These are phyloP conservation scores for Numenius phaeopus DNA, from an alignment of 2,797 vertebrate genomes.

Conservation along the genomic window DNA sequence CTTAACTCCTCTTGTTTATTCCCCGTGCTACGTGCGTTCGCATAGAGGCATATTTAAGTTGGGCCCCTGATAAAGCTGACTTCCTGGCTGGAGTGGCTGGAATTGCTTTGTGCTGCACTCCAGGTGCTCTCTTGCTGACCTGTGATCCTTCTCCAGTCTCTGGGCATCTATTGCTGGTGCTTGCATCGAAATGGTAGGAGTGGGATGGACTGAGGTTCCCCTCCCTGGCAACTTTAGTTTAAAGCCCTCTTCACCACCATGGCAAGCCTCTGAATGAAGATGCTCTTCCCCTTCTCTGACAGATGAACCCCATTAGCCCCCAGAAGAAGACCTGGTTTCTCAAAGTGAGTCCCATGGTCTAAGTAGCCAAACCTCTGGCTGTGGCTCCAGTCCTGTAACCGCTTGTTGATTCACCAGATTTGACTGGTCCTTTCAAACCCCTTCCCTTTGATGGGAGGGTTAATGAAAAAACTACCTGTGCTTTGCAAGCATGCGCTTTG, in stretches of 20 bases:
- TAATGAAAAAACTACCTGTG: background rate
- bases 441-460: background rate
- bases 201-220: background rate
- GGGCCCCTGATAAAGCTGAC: background rate
- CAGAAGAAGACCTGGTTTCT: background rate
- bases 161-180: background rate
- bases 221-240: background rate
- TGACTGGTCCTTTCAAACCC: background rate
- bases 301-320: background rate
- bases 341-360: background rate
- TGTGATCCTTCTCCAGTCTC: background rate
- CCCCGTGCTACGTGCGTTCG: background rate
- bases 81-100: background rate
- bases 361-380: background rate
- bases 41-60: background rate
- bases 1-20: background rate
- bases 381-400: background rate
- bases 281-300: background rate
- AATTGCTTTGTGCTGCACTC: background rate
- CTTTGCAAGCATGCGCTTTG: background rate
- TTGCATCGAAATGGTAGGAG: background rate
- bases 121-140: background rate
- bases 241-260: background rate
- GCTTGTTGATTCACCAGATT: background rate
- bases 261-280: background rate